Conservation (phyloP, 2,888 invertebrate species). For the Acanthosepion pharaonis region DNA sequence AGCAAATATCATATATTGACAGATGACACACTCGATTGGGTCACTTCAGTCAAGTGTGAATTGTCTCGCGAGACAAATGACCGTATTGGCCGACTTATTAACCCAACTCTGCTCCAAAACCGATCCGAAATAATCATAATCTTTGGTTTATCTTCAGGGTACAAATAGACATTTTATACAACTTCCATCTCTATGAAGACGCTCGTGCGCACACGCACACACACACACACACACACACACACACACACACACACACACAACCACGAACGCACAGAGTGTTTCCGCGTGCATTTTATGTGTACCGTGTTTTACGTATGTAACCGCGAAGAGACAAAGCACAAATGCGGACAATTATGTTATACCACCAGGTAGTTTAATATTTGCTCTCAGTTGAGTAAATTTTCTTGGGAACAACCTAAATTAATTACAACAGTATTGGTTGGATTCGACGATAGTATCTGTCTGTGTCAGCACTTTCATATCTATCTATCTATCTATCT, state of each 20-base stretch:
- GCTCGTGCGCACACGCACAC: neutral
- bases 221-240: neutral
- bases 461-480: neutral
- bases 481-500: neutral
- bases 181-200: neutral
- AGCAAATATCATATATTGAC: neutral
- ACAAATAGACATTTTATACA: too few relatives aligned
- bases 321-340: too few relatives aligned
- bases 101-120: neutral
- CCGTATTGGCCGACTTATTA: neutral
- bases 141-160: neutral
- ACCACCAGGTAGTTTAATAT: too few relatives aligned
- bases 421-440: too few relatives aligned
- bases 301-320: too few relatives aligned
- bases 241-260: neutral
- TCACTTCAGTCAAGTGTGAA: slow-evolving; percentile 33
- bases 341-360: too few relatives aligned
- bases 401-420: too few relatives aligned
- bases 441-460: too few relatives aligned
- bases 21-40: neutral
- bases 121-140: neutral
- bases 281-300: too few relatives aligned
- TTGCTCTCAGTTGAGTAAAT: too few relatives aligned
- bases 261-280: neutral
- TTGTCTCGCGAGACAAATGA: neutral